phyloP scores from a whole-genome alignment of 2,113 vertebrate species.

The Eclectus roratus region DNA sequence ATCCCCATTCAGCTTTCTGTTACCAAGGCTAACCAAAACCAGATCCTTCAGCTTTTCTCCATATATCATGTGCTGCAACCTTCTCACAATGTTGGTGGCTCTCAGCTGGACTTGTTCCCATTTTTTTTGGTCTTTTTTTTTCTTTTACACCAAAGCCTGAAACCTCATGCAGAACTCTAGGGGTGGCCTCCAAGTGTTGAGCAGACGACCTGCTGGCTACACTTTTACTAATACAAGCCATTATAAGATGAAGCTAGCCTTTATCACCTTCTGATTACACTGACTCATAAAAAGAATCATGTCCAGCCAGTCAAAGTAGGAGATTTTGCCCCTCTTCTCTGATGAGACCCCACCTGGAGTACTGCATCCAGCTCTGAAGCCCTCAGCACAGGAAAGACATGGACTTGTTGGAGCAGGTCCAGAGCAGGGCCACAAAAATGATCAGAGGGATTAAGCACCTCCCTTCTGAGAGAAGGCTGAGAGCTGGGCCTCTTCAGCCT shows the following conservation, averaged over 20 bases:
- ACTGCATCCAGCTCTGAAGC: not conserved
- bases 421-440: not conserved
- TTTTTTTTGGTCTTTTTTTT: not conserved
- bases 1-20: not conserved
- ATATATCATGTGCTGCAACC: not conserved
- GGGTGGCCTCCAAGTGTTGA: not conserved
- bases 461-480: not conserved
- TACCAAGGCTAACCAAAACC: not conserved
- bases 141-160: not conserved
- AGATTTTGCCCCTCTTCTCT: not conserved
- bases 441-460: not conserved
- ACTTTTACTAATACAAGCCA: not conserved
- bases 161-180: not conserved
- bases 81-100: not conserved
- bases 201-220: not conserved
- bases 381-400: not conserved
- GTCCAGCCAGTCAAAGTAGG: not conserved
- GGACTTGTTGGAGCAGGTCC: not conserved
- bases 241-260: not conserved
- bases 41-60: not conserved
- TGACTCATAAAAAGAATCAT: accelerated
- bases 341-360: not conserved
- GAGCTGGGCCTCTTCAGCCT: not conserved
- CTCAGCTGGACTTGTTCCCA: not conserved
- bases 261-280: not conserved